Evolutionary conservation across 2,113 vertebrate species (phyloP).

Genomic region (Stercorarius parasiticus): DNA sequence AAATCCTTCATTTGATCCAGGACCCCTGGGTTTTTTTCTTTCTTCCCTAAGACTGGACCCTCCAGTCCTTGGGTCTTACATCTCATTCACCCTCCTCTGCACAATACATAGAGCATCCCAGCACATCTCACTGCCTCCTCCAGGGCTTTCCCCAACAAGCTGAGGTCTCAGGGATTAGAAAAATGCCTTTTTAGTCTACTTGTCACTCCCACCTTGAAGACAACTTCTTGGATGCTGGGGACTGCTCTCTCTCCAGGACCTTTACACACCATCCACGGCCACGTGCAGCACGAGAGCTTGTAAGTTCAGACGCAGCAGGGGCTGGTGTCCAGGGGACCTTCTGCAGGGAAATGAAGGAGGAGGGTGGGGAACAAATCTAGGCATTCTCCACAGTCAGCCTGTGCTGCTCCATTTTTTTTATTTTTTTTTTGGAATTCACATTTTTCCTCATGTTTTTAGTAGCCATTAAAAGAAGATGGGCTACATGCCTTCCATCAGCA

Average conservation of each 20-base stretch:
- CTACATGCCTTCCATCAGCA: background rate
- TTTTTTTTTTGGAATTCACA: background rate
- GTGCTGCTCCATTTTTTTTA: background rate
- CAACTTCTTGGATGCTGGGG: background rate
- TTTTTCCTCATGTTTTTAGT: background rate
- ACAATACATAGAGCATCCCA: background rate
- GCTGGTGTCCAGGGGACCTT: background rate
- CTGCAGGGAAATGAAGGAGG: background rate
- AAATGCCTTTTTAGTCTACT: background rate
- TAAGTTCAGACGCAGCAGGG: background rate
- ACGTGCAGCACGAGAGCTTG: fast-evolving
- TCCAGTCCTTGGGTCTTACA: background rate
- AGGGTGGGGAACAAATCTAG: too few relatives aligned
- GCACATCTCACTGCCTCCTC: background rate
- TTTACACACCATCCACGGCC: background rate
- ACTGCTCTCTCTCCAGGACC: background rate
- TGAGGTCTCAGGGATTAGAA: background rate
- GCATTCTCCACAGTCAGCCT: background rate
- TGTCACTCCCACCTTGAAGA: background rate
- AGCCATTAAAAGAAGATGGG: background rate
- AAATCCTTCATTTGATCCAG: background rate
- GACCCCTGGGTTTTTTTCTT: background rate
- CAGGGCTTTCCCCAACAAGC: background rate
- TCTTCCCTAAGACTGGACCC: background rate
- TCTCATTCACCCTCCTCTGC: background rate